Percentiles rank a stretch among this genome's conserved stretches.
Evolutionary conservation across 2,113 vertebrate species (phyloP).

Genomic region (Poecile atricapillus): DNA sequence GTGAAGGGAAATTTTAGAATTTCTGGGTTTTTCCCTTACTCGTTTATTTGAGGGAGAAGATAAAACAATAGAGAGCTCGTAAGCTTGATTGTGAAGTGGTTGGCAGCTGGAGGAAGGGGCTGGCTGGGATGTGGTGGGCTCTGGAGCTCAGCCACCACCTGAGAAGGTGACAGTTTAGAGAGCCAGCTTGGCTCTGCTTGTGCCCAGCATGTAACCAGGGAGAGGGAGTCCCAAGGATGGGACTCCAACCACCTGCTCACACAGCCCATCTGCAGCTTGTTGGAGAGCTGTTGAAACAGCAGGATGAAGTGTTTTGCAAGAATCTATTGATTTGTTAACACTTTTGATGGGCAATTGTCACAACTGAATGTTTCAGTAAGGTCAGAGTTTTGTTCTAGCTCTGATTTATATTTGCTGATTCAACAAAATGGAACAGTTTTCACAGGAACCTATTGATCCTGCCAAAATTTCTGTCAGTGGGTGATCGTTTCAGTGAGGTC

Average conservation of each 20-base stretch:
- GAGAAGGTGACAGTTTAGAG: background rate
- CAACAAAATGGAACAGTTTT: background rate
- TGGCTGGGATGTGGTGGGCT: background rate
- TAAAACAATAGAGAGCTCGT: background rate
- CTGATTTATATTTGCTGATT: background rate
- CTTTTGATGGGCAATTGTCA: background rate
- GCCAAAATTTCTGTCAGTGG: background rate
- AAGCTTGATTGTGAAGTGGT: background rate
- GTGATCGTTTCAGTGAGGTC: background rate
- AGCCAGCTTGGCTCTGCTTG: background rate
- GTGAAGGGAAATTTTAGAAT: background rate
- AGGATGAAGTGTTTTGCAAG: background rate
- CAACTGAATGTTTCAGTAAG: background rate
- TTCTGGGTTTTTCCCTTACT: background rate
- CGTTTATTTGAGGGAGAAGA: background rate
- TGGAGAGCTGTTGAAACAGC: background rate
- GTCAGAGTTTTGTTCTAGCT: slow-evolving; percentile 6
- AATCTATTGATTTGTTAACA: background rate
- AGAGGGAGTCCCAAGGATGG: background rate
- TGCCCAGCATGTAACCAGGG: accelerated
- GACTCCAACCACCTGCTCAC: background rate
- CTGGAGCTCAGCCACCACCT: background rate
- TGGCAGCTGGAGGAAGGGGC: background rate
- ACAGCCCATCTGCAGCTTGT: background rate
- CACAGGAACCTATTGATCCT: background rate